Base-by-base conservation (phyloP, 2,113 vertebrate genomes). In the Anguilla rostrata region DNA sequence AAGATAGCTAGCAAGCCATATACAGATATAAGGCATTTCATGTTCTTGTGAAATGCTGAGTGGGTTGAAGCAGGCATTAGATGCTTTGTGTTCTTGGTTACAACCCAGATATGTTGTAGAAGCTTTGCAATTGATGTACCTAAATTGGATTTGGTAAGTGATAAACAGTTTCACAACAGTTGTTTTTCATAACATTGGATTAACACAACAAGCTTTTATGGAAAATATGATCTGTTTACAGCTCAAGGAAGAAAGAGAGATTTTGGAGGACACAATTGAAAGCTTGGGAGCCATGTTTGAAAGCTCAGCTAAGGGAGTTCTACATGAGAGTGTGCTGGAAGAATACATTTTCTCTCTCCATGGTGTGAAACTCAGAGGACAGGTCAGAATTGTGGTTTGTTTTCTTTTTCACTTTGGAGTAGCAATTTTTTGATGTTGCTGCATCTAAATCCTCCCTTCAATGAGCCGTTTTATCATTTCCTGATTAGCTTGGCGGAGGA, bases 301-400 rank as follows among this genome's bases (percentile, higher is more conserved):
- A 87, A 87, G 46, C 49, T 81, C 82, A 39, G 39, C 1, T 18
- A 84, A 84, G 18, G 88, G 86, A 78, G 46, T 89, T 46, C 84
- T 89, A 20, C 39, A 82, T 1, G 63, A 82, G 22, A 39, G 29
- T 29, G 34, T 75, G 18, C 78, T 89, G 46, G 22, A 11, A 18
- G 11, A 80, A 3, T 39, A 87, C 49, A 86, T 89, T 71, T 2
- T 81, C 11, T 39, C 84, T 39, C 84, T 84, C 16, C 88, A 89
- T 75, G 79, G 87, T 78, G 14, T 11, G 16, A 86, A 16, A 22
- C 84, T 89, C 57, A 60, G 66, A 82, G 34, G 29, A 39, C 20
- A 39, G 83, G 87, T 80, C 49, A 63, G 81, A 11, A 41, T 40
- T 43, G 40, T 82, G 16, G 34, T 60, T 9, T 84, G 6, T 4